These are phyloP conservation scores for Zingel zingel DNA, from an alignment of 2,113 vertebrate species.

Conservation along the genomic window DNA sequence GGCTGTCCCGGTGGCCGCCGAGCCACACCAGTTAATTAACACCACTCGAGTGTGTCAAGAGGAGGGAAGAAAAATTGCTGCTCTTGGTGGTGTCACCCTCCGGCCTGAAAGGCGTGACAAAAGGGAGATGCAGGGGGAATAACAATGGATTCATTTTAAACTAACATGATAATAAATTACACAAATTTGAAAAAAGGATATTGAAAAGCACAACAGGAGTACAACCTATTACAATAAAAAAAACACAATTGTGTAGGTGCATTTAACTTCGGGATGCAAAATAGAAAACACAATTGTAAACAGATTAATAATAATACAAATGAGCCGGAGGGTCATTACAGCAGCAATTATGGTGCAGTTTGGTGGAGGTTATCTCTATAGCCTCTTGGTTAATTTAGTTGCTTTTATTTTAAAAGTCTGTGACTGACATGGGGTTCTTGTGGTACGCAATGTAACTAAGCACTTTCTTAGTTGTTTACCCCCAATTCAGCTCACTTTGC, in stretches of 20 bases:
- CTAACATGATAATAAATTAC: slow-evolving; percentile 25
- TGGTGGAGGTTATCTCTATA: not conserved
- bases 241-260: slow-evolving; percentile 15
- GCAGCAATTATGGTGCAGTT: not conserved
- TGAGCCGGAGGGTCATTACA: not conserved
- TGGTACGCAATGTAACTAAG: not conserved
- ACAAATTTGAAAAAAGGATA: not conserved
- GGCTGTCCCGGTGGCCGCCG: slow-evolving; percentile 31
- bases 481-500: slow-evolving; percentile 8
- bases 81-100: slow-evolving; percentile 35
- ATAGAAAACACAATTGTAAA: slow-evolving; percentile 8
- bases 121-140: slow-evolving; percentile 39
- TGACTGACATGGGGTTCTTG: not conserved
- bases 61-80: slow-evolving; percentile 53
- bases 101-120: slow-evolving; percentile 37
- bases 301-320: slow-evolving; percentile 14
- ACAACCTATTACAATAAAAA: slow-evolving; percentile 10
- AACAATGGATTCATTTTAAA: slow-evolving; percentile 34
- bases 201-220: slow-evolving; percentile 7
- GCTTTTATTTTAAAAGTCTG: not conserved
- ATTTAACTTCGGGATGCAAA: slow-evolving; percentile 1
- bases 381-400: not conserved
- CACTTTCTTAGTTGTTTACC: slow-evolving; percentile 3
- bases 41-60: slow-evolving; percentile 65
- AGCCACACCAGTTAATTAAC: slow-evolving; percentile 69